Percentiles rank a stretch among this genome's conserved stretches.
Conservation (phyloP, 2,113 vertebrate genomes). For the Zosterops borbonicus region DNA sequence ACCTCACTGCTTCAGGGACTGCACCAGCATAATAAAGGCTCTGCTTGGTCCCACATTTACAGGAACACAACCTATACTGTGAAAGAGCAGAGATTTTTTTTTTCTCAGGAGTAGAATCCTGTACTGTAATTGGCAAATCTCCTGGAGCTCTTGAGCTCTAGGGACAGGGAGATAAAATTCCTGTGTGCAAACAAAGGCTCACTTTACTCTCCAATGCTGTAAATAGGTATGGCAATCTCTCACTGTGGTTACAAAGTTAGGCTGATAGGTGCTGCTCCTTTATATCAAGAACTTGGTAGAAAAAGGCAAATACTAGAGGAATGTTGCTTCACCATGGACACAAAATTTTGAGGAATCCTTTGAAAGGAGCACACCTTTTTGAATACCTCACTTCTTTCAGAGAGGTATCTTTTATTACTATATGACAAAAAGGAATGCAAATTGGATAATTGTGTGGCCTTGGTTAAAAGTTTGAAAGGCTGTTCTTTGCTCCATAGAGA, state of each 20-base stretch:
- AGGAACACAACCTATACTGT: background rate
- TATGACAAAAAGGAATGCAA: background rate
- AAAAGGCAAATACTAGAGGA: background rate
- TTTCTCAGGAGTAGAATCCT: background rate
- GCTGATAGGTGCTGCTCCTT: background rate
- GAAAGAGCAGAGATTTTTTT: background rate
- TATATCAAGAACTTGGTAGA: background rate
- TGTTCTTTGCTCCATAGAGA: background rate
- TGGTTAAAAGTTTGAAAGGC: background rate
- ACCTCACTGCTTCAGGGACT: background rate
- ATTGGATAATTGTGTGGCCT: background rate
- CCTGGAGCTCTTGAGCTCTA: background rate
- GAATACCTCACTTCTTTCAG: background rate
- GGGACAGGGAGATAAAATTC: background rate
- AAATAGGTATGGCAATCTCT: background rate
- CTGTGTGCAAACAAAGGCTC: background rate
- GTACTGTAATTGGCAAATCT: background rate
- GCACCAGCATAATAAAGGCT: background rate
- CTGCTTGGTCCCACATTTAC: background rate
- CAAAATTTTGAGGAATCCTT: background rate
- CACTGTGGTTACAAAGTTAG: background rate
- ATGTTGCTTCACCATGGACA: background rate
- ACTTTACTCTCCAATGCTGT: background rate
- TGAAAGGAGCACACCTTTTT: background rate
- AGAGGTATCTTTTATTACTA: background rate